A percentile compares a stretch with the other conserved stretches of the same genome.
Conservation (phyloP, 1,140 invertebrate species). For the Heliconius eleuchia region DNA sequence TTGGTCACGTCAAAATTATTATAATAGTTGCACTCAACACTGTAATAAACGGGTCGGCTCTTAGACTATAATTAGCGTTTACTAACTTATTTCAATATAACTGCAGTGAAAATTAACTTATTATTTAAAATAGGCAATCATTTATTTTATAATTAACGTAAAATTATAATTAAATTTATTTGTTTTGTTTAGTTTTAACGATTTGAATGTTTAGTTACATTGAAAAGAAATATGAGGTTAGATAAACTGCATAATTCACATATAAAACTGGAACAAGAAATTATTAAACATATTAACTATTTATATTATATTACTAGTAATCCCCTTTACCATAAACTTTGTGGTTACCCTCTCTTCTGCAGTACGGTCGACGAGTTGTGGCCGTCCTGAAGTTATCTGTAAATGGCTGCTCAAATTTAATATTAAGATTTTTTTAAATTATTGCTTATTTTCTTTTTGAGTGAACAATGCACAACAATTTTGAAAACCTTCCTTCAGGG, state of each 20-base stretch:
- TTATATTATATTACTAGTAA: neutral
- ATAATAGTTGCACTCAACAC: neutral
- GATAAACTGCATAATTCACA: neutral
- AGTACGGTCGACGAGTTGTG: no score
- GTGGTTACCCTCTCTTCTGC: neutral
- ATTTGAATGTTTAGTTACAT: neutral
- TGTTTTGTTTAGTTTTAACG: neutral
- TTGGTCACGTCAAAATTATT: neutral
- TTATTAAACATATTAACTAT: neutral
- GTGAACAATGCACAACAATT: no score
- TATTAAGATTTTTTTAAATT: no score
- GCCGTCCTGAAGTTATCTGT: no score
- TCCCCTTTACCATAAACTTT: neutral
- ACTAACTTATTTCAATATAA: neutral
- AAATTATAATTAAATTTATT: neutral
- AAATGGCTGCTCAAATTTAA: no score
- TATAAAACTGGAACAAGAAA: neutral
- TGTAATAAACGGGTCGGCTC: neutral
- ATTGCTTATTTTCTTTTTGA: no score
- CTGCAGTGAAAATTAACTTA: neutral
- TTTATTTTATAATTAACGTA: neutral
- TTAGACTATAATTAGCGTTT: neutral
- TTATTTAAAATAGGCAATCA: neutral
- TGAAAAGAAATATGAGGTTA: neutral
- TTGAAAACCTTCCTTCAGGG: no score